Conservation (phyloP, 2,797 vertebrate species). For the Oryzias sinensis region DNA sequence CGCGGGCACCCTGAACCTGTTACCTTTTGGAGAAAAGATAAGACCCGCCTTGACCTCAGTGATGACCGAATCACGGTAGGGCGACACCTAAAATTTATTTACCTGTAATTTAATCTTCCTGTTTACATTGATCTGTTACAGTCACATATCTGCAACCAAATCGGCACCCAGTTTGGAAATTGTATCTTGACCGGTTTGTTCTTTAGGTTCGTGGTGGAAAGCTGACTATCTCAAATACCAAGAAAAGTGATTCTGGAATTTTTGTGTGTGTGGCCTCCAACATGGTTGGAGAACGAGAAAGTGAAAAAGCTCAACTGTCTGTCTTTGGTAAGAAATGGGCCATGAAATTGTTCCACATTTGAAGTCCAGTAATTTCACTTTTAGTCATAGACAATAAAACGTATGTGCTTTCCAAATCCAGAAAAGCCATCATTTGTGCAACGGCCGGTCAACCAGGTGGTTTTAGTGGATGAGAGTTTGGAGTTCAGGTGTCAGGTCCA, state of each 20-base stretch:
- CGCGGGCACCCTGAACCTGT: conserved; percentile 94
- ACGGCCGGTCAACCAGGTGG: conserved; percentile 94
- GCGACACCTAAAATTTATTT: conserved; percentile 1
- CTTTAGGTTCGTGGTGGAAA: conserved; percentile 91
- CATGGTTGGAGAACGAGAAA: conserved; percentile 96
- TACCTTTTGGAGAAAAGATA: conserved; percentile 96
- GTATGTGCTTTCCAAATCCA: conserved; percentile 57
- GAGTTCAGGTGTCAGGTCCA: conserved; percentile 96
- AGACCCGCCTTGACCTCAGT: conserved; percentile 87
- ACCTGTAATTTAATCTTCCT: too few species aligned
- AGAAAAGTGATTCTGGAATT: conserved; percentile 89
- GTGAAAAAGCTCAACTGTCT: conserved; percentile 93
- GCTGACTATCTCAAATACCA: conserved; percentile 90
- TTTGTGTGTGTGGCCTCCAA: conserved; percentile 93
- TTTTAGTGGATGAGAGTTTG: conserved; percentile 89
- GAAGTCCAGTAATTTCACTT: too few species aligned
- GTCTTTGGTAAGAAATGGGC: conserved; percentile 86
- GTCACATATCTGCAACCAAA: too few species aligned
- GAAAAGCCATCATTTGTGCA: conserved; percentile 92
- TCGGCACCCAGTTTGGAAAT: too few species aligned
- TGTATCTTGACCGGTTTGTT: neutral
- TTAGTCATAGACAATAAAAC: too few species aligned
- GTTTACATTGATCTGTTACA: conserved; percentile 2
- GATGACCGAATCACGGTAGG: conserved; percentile 91
- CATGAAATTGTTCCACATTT: too few species aligned